phyloP scores from a whole-genome alignment of 2,797 vertebrate genomes.

The Chrosomus eos region DNA sequence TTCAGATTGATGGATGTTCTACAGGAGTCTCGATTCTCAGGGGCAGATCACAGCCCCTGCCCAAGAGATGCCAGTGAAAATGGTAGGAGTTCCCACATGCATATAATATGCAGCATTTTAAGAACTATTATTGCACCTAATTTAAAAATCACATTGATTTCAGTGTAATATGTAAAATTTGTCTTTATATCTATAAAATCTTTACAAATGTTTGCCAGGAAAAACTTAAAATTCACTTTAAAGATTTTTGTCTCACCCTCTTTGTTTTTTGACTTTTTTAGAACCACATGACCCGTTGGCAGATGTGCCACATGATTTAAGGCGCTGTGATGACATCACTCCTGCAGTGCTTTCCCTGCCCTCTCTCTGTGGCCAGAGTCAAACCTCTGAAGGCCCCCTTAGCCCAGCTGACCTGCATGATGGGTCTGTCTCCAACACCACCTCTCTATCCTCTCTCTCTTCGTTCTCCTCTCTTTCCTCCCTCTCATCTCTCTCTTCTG shows the following conservation, averaged over 20 bases:
- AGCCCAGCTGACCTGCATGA: constrained; percentile 79
- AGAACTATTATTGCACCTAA: background rate
- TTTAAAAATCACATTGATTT: background rate
- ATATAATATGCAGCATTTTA: background rate
- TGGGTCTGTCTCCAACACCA: constrained; percentile 85
- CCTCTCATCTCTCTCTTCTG: constrained; percentile 62
- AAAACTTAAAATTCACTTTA: background rate
- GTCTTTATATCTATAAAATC: background rate
- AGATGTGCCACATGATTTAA: constrained; percentile 56
- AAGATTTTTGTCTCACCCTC: background rate
- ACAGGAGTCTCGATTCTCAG: constrained; percentile 77
- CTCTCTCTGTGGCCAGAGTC: constrained; percentile 67
- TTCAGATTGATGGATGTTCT: constrained; percentile 89
- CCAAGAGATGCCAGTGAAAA: constrained; percentile 82
- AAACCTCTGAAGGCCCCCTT: constrained; percentile 80
- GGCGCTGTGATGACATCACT: constrained; percentile 52
- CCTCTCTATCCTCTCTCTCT: constrained; percentile 84
- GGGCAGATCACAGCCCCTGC: constrained; percentile 79
- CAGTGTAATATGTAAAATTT: background rate
- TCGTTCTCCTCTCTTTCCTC: constrained; percentile 62
- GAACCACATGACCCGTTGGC: constrained; percentile 73
- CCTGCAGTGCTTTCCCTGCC: constrained; percentile 75
- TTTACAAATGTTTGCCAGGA: background rate
- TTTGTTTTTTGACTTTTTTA: constrained; percentile 65
- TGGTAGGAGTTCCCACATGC: constrained; percentile 67